Percentiles rank a stretch among this genome's conserved stretches.
Conservation (phyloP, 2,113 vertebrate genomes). For the Leucopternis melanops region DNA sequence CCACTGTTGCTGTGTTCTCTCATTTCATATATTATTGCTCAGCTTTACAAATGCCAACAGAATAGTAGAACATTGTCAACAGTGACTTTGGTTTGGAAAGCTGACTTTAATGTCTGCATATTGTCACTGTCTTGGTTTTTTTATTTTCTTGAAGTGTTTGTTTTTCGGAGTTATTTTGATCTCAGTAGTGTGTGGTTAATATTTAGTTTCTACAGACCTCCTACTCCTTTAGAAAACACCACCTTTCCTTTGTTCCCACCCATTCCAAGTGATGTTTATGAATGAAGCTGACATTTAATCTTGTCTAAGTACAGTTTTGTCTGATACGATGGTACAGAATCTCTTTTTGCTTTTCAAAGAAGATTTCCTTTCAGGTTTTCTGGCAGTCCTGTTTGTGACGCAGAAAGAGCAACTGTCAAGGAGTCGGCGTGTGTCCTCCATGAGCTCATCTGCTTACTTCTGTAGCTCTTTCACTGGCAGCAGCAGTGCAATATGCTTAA, state of each 20-base stretch:
- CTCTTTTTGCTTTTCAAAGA: background rate
- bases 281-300: background rate
- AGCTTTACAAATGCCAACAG: background rate
- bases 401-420: background rate
- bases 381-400: background rate
- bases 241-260: background rate
- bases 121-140: background rate
- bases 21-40: background rate
- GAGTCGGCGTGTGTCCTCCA: background rate
- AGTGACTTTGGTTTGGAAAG: background rate
- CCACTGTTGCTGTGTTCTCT: background rate
- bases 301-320: background rate
- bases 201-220: background rate
- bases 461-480: background rate
- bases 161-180: background rate
- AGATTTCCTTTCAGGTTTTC: background rate
- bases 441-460: background rate
- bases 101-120: background rate
- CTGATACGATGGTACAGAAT: background rate
- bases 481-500: background rate
- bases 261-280: background rate
- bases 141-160: background rate
- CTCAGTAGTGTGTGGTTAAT: background rate
- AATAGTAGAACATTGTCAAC: background rate
- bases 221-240: background rate